A percentile compares a stretch with the other conserved stretches of the same genome.
Evolutionary conservation across 2,888 invertebrate species (phyloP).

Genomic region (Ichneumoninae sp.): DNA sequence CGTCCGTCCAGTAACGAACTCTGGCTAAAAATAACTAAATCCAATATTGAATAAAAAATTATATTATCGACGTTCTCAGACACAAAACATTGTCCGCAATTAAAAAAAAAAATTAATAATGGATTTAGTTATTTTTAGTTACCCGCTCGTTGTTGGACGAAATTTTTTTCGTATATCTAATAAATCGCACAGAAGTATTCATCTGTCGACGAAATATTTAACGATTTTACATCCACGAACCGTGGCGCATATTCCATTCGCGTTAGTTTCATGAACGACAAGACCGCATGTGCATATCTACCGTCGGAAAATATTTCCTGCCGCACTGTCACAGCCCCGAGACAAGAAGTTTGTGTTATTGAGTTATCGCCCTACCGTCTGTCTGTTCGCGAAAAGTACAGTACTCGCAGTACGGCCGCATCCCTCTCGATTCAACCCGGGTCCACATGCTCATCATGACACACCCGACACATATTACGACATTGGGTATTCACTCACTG

Average conservation of each 20-base stretch:
- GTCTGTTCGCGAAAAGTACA: constrained; percentile 54
- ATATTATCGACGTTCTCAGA: not conserved
- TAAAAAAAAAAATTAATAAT: not conserved
- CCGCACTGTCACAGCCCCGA: constrained; percentile 49
- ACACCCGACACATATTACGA: constrained; percentile 48
- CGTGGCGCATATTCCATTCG: constrained; percentile 18
- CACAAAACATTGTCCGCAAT: not conserved
- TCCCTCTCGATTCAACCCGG: constrained; percentile 35
- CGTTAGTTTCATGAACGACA: constrained; percentile 58
- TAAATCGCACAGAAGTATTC: not conserved
- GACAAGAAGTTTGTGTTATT: constrained; percentile 65
- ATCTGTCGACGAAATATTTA: constrained; percentile 22
- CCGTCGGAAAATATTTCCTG: constrained; percentile 62
- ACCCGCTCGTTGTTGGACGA: not conserved
- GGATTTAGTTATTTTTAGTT: not conserved
- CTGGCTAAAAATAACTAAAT: not conserved
- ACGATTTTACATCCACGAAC: constrained; percentile 12
- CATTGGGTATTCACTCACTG: constrained; percentile 54
- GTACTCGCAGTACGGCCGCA: constrained; percentile 10
- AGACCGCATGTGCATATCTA: constrained; percentile 54
- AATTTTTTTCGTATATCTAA: not conserved
- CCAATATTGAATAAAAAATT: not conserved
- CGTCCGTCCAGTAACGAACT: not conserved
- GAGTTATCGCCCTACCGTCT: constrained; percentile 64
- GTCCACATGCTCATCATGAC: constrained; percentile 49